Conservation (phyloP, 2,888 invertebrate genomes). For the Plusia festucae region DNA sequence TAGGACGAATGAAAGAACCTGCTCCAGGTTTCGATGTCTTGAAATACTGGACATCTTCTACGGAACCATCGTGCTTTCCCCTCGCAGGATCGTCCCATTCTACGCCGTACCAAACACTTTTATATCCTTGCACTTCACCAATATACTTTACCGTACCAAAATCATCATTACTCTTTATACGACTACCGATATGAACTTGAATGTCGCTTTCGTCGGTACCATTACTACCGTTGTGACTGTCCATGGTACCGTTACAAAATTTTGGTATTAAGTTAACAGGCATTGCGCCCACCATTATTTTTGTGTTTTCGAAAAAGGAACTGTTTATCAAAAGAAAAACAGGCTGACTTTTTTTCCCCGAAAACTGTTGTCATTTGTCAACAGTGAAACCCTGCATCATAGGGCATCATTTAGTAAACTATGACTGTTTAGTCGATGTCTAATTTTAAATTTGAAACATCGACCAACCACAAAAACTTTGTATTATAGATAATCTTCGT, state of each 20-base stretch:
- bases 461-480: not conserved
- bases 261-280: conserved; percentile 88
- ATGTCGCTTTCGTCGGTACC: conserved; percentile 82
- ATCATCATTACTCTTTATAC: conserved; percentile 81
- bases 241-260: conserved; percentile 87
- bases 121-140: conserved; percentile 92
- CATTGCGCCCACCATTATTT: conserved; percentile 89
- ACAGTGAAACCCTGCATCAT: conserved; percentile 54
- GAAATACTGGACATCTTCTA: conserved; percentile 95
- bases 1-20: conserved; percentile 96
- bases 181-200: conserved; percentile 85
- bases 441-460: not conserved
- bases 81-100: conserved; percentile 97
- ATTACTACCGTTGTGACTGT: conserved; percentile 86
- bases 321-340: conserved; percentile 83
- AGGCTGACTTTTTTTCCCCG: conserved; percentile 75
- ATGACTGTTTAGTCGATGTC: conserved; percentile 8
- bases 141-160: conserved; percentile 92
- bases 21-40: conserved; percentile 92
- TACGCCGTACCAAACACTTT: conserved; percentile 96
- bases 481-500: too few species aligned
- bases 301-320: conserved; percentile 84
- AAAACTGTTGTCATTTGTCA: conserved; percentile 67
- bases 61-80: conserved; percentile 97
- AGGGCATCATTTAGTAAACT: not conserved